Conservation (phyloP, 2,113 vertebrate genomes). For the Turdus rufiventris region DNA sequence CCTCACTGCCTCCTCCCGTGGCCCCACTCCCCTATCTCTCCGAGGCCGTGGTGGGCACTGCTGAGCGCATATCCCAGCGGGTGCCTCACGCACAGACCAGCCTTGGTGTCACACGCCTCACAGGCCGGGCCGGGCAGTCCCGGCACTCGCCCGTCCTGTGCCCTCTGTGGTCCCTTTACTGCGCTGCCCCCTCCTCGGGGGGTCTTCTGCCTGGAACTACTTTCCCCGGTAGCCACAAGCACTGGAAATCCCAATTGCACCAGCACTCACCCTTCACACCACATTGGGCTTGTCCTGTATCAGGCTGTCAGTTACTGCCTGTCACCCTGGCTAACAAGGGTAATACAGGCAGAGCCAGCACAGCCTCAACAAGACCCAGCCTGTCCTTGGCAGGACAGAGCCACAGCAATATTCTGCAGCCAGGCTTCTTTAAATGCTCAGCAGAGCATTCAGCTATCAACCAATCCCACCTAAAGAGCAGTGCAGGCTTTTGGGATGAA, state of each 20-base stretch:
- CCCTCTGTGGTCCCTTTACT: too few species aligned
- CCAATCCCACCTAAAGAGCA: background rate
- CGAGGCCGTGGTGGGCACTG: rapidly evolving
- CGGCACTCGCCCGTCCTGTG: background rate
- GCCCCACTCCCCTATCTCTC: background rate
- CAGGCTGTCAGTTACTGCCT: background rate
- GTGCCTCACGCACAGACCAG: background rate
- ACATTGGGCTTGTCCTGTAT: background rate
- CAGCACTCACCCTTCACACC: background rate
- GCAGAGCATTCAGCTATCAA: background rate
- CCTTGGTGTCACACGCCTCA: background rate
- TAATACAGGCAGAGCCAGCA: background rate
- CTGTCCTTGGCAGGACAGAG: background rate
- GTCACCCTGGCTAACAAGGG: background rate
- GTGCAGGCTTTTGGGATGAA: background rate
- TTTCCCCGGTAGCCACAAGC: background rate
- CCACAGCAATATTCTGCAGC: rapidly evolving
- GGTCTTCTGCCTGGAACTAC: background rate
- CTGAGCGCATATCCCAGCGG: background rate
- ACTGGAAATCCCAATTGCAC: background rate
- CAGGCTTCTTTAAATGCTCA: background rate
- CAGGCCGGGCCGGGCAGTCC: background rate
- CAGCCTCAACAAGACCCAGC: background rate
- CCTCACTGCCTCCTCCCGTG: too few species aligned
- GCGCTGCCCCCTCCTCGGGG: background rate